These are phyloP conservation scores for Psammodynastes pulverulentus DNA, from an alignment of 2,113 vertebrate genomes.

Conservation along the genomic window DNA sequence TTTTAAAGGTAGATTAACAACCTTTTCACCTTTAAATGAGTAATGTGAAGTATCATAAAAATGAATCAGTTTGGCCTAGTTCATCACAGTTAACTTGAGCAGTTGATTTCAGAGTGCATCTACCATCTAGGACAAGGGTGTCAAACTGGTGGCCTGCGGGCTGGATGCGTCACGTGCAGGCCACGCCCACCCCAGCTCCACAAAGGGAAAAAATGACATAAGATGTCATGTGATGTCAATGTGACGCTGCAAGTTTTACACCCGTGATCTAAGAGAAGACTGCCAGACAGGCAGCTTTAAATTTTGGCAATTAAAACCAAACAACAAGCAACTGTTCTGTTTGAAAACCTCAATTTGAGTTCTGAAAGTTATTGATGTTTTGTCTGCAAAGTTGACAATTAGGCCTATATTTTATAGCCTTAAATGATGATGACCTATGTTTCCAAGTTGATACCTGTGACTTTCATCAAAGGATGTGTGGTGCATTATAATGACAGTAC, in stretches of 20 bases:
- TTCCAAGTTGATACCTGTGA: constrained; percentile 17
- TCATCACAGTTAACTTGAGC: background rate
- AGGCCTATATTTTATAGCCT: background rate
- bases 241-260: too few species aligned
- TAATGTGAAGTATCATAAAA: background rate
- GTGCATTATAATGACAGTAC: background rate
- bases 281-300: background rate
- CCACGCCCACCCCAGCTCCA: too few species aligned
- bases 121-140: too few species aligned
- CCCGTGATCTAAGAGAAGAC: background rate
- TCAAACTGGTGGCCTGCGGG: too few species aligned
- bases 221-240: too few species aligned
- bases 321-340: background rate
- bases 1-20: background rate
- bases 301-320: background rate
- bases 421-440: constrained; percentile 11
- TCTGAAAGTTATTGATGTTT: background rate
- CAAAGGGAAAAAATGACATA: too few species aligned
- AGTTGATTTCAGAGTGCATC: background rate
- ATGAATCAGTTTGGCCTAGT: background rate
- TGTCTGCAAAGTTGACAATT: background rate
- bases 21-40: background rate
- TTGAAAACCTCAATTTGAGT: background rate
- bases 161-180: too few species aligned
- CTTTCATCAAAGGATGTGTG: background rate